These are phyloP conservation scores for Triplophysa bombifrons DNA, from an alignment of 2,797 vertebrate genomes.

Conservation along the genomic window DNA sequence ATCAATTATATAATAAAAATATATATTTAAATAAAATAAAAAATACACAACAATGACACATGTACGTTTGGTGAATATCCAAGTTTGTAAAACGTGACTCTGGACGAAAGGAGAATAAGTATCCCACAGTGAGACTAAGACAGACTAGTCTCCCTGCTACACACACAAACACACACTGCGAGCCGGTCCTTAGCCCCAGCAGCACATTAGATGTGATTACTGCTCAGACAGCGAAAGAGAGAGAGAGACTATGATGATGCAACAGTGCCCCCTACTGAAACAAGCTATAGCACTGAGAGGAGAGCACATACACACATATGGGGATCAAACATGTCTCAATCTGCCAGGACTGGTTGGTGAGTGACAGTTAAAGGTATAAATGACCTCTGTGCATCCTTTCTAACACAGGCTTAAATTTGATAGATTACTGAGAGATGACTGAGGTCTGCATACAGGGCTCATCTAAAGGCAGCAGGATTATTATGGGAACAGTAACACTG, in stretches of 20 bases:
- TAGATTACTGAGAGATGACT: neutral
- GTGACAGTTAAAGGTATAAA: neutral
- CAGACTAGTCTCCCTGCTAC: conserved; percentile 69
- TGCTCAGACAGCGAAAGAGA: conserved; percentile 76
- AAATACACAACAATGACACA: neutral
- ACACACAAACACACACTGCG: conserved; percentile 49
- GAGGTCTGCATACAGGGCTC: neutral
- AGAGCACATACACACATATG: neutral
- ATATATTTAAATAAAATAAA: neutral
- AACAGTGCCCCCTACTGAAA: conserved; percentile 92
- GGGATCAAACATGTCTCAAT: conserved; percentile 27
- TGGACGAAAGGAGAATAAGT: conserved; percentile 33
- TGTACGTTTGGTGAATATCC: conserved; percentile 35
- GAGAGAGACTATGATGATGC: conserved; percentile 71
- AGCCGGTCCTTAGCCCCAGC: conserved; percentile 77
- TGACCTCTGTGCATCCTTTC: neutral
- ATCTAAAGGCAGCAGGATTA: neutral
- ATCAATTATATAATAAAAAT: neutral
- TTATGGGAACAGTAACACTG: neutral
- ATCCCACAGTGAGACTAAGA: conserved; percentile 57
- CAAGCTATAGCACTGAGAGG: neutral
- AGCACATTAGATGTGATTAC: conserved; percentile 86
- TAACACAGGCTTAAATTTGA: neutral
- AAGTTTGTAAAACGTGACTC: conserved; percentile 18
- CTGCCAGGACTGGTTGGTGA: conserved; percentile 15